A percentile compares a stretch with the other conserved stretches of the same genome.
phyloP scores from a whole-genome alignment of 2,888 invertebrate species.

The Punctoribates punctum region DNA sequence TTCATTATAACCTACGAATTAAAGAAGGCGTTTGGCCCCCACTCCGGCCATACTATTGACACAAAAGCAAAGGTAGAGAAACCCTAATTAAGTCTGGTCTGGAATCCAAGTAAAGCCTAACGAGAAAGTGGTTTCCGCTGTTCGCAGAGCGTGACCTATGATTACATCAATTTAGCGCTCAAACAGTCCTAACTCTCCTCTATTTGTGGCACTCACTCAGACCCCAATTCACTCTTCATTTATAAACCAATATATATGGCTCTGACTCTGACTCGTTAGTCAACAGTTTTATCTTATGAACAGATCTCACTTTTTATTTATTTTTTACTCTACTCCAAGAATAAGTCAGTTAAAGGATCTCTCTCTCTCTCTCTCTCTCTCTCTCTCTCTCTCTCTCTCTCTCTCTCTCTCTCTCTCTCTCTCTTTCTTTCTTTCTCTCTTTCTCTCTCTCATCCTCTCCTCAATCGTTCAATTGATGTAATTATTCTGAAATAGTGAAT shows the following conservation, averaged over 20 bases:
- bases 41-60: constrained; percentile 5
- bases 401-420: no score
- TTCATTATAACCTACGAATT: constrained; percentile 27
- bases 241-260: constrained; percentile 7
- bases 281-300: no score
- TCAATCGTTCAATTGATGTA: no score
- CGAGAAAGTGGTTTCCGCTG: constrained; percentile 21
- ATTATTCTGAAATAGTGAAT: no score
- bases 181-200: constrained; percentile 6
- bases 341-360: no score
- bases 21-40: constrained; percentile 15
- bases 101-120: constrained; percentile 12
- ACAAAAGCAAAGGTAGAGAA: constrained; percentile 19
- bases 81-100: constrained; percentile 22
- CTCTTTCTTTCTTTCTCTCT: no score
- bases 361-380: no score
- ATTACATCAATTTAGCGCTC: constrained; percentile 23
- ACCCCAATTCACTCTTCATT: neutral
- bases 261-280: no score
- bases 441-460: no score
- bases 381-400: no score
- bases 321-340: no score
- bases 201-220: neutral
- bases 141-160: constrained; percentile 10
- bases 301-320: no score